Conservation (phyloP, 2,113 vertebrate species). For the Ochotona princeps region DNA sequence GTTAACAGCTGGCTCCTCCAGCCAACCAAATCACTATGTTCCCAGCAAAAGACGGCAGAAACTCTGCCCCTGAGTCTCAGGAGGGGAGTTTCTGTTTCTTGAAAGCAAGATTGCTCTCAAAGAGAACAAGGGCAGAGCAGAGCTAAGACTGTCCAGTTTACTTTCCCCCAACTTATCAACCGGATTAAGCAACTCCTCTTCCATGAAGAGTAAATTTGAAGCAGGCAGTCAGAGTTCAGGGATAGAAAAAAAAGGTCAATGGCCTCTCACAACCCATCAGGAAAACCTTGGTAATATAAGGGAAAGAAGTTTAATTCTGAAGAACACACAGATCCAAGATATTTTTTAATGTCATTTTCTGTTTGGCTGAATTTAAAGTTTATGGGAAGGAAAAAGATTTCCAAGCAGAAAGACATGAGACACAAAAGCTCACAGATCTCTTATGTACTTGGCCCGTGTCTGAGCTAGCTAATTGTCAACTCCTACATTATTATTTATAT, state of each 20-base stretch:
- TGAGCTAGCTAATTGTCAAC: constrained; percentile 38
- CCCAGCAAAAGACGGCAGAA: background rate
- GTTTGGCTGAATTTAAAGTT: constrained; percentile 35
- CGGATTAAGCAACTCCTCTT: constrained; percentile 15
- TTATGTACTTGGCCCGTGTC: background rate
- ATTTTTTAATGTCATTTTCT: constrained; percentile 35
- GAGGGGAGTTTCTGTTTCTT: background rate
- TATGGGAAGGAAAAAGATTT: background rate
- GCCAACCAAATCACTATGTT: background rate
- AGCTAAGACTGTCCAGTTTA: background rate
- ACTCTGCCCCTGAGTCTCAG: background rate
- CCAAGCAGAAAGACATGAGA: constrained; percentile 25
- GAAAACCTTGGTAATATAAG: background rate
- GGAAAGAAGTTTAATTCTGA: background rate
- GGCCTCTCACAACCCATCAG: background rate
- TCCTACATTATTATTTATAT: constrained; percentile 5
- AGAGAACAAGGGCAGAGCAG: background rate
- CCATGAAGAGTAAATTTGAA: background rate
- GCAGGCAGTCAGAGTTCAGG: background rate
- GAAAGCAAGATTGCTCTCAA: background rate
- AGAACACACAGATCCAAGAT: background rate
- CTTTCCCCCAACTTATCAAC: background rate
- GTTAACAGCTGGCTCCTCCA: background rate
- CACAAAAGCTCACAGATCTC: background rate
- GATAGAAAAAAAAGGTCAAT: background rate